phyloP scores from a whole-genome alignment of 1,140 invertebrate genomes.

The Babylonia areolata region DNA sequence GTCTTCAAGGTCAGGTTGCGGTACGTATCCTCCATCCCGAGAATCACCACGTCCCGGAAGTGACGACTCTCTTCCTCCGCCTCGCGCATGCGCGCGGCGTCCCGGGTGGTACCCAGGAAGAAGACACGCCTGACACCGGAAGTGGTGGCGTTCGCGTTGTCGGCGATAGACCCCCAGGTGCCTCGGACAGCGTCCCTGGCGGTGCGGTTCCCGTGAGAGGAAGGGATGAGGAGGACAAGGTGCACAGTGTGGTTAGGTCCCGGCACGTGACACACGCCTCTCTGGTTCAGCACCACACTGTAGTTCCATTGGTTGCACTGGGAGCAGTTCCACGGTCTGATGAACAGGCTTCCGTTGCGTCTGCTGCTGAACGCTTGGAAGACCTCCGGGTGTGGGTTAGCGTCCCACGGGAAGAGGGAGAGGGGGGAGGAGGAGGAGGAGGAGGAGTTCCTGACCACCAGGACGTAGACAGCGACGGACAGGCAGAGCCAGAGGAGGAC shows the following conservation, averaged over 20 bases:
- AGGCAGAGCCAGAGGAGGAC: no score
- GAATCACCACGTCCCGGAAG: conserved; percentile 26
- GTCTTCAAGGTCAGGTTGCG: conserved; percentile 38
- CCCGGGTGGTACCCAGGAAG: background rate
- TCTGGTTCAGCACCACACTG: background rate
- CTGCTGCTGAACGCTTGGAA: no score
- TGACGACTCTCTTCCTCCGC: background rate
- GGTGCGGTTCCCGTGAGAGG: background rate
- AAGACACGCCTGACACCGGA: conserved; percentile 23
- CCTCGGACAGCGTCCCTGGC: conserved; percentile 43
- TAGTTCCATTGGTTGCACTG: background rate
- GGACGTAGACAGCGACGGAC: no score
- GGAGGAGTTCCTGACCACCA: no score
- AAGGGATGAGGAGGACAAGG: background rate
- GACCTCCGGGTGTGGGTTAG: background rate
- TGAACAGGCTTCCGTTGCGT: no score
- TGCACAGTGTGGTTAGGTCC: background rate
- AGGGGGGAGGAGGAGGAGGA: background rate
- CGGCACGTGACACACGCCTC: background rate
- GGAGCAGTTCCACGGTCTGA: background rate
- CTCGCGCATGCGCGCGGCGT: background rate
- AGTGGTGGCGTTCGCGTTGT: conserved; percentile 37
- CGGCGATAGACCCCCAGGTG: conserved; percentile 45
- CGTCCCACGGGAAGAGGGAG: background rate
- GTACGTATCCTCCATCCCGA: conserved; percentile 29